Percentiles rank a stretch among this genome's conserved stretches.
Conservation (phyloP, 2,888 invertebrate species). For the Cantharis rustica region DNA sequence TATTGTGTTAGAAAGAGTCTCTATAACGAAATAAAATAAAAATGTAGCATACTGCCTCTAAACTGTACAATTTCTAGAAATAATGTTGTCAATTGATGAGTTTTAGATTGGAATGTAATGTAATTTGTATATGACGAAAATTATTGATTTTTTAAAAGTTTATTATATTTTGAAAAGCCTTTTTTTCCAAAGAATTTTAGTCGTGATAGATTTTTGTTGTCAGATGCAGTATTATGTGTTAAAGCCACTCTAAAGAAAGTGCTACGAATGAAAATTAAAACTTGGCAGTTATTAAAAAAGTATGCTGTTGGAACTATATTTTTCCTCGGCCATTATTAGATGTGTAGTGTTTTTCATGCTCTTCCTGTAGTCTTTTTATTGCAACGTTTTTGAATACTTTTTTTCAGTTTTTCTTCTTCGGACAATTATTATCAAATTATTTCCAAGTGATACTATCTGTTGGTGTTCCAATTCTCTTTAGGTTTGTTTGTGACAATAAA, state of each 20-base stretch:
- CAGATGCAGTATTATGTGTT: neutral
- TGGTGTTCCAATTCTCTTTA: neutral
- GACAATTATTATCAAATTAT: neutral
- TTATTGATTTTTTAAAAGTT: neutral
- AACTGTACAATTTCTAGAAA: slow-evolving; percentile 8
- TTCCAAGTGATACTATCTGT: neutral
- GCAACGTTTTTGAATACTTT: neutral
- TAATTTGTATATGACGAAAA: neutral
- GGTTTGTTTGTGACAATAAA: neutral
- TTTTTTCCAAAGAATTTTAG: neutral
- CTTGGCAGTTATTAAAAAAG: neutral
- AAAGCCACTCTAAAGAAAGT: neutral
- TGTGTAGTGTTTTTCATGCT: neutral
- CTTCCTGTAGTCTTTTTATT: neutral
- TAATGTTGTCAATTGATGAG: slow-evolving; percentile 21
- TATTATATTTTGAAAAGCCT: neutral
- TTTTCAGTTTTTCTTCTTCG: neutral
- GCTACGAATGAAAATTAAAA: neutral
- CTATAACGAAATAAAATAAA: neutral
- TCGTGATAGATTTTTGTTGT: neutral
- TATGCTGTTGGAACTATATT: neutral
- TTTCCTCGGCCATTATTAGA: neutral
- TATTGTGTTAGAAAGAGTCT: neutral
- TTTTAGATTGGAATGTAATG: neutral
- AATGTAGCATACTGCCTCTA: slow-evolving; percentile 1